Percentiles rank a stretch among this genome's conserved stretches.
Conservation (phyloP, 2,797 vertebrate genomes). For the Sternarchorhynchus goeldii region DNA sequence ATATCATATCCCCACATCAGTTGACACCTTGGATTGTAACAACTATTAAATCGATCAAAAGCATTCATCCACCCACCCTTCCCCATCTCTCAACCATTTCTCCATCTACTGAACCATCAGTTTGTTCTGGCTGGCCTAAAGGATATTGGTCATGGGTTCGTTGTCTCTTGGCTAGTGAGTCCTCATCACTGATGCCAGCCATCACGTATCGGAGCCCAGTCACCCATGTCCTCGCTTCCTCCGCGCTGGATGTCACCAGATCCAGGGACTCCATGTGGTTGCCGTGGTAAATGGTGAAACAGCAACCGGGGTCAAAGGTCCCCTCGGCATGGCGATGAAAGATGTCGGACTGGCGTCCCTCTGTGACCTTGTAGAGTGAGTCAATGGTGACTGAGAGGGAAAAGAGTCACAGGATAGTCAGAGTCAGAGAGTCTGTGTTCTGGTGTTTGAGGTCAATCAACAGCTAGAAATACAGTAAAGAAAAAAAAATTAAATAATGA, state of each 20-base stretch:
- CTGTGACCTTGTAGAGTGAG: slow-evolving; percentile 96
- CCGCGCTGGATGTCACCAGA: slow-evolving; percentile 91
- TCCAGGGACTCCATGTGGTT: slow-evolving; percentile 97
- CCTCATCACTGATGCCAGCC: slow-evolving; percentile 98
- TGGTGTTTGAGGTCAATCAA: too few species aligned
- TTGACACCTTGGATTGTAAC: not conserved
- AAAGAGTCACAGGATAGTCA: slow-evolving; percentile 12
- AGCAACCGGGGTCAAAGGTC: slow-evolving; percentile 89
- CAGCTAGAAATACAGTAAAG: too few species aligned
- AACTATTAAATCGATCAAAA: not conserved
- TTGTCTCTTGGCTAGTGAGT: slow-evolving; percentile 91
- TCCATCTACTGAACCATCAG: not conserved
- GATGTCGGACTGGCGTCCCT: slow-evolving; percentile 91
- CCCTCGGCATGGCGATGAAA: slow-evolving; percentile 92
- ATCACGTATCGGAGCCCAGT: slow-evolving; percentile 95
- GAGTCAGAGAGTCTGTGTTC: slow-evolving; percentile 2
- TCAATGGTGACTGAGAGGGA: slow-evolving; percentile 88
- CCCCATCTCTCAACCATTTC: not conserved
- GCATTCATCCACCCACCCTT: not conserved
- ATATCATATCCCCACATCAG: not conserved
- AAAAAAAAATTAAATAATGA: too few species aligned
- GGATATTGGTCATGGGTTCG: slow-evolving; percentile 98
- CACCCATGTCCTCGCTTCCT: slow-evolving; percentile 96
- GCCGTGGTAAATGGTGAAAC: slow-evolving; percentile 96
- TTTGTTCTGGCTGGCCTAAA: slow-evolving; percentile 56